Percentiles rank a stretch among this genome's conserved stretches.
phyloP scores from a whole-genome alignment of 2,888 invertebrate species.

The Cheilosia pagana region DNA sequence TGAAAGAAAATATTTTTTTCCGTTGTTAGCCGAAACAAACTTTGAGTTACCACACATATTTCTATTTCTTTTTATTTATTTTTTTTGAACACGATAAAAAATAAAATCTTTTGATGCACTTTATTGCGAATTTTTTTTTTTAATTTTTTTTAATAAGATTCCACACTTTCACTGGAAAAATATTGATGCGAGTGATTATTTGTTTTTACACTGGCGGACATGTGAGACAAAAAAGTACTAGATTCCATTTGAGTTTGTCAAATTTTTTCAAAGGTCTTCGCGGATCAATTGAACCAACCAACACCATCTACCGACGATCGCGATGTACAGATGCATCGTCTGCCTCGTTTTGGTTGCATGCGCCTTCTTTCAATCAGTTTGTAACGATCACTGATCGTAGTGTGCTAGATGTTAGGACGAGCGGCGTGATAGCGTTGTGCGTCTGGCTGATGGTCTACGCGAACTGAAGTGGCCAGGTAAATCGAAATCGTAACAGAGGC shows the following conservation, averaged over 20 bases:
- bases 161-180: slow-evolving; percentile 72
- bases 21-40: slow-evolving; percentile 30
- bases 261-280: background rate
- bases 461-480: slow-evolving; percentile 70
- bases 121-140: slow-evolving; percentile 25
- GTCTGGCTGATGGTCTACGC: slow-evolving; percentile 68
- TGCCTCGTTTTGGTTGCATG: slow-evolving; percentile 6
- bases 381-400: slow-evolving; percentile 51
- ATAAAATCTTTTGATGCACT: slow-evolving; percentile 47
- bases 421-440: slow-evolving; percentile 53
- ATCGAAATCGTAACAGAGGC: slow-evolving; percentile 72
- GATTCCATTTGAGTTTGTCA: background rate
- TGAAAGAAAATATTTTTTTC: slow-evolving; percentile 4
- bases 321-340: slow-evolving; percentile 48
- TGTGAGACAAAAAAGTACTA: background rate
- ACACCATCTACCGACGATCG: slow-evolving; percentile 12
- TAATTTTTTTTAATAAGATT: slow-evolving; percentile 18
- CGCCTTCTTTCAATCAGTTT: slow-evolving; percentile 27
- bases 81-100: slow-evolving; percentile 52
- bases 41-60: slow-evolving; percentile 41
- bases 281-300: slow-evolving; percentile 19
- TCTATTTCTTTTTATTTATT: slow-evolving; percentile 60
- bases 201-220: slow-evolving; percentile 34
- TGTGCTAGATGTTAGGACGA: slow-evolving; percentile 47
- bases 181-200: slow-evolving; percentile 45